Conservation (phyloP, 2,888 invertebrate genomes). For the Leucoma salicis region DNA sequence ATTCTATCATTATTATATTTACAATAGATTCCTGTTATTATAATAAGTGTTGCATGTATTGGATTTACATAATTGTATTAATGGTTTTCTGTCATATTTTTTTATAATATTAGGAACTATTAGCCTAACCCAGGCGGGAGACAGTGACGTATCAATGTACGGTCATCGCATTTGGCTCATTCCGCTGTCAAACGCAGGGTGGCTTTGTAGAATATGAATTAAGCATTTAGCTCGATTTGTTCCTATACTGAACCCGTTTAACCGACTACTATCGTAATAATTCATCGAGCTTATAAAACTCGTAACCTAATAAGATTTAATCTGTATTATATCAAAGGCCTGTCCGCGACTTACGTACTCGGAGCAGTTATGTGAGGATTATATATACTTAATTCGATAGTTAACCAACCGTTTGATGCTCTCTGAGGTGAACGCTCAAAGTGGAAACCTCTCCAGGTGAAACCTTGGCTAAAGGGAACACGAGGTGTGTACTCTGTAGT, state of each 20-base stretch:
- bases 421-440: slow-evolving; percentile 13
- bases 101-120: not conserved
- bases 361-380: not conserved
- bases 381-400: not conserved
- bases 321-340: slow-evolving; percentile 3
- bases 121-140: not conserved
- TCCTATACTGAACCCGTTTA: not conserved
- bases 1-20: slow-evolving; percentile 2
- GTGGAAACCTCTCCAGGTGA: slow-evolving; percentile 12
- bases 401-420: slow-evolving; percentile 10
- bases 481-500: not conserved
- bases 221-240: not conserved
- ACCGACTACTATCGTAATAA: slow-evolving; percentile 16
- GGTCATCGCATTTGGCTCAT: not conserved
- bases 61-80: not conserved
- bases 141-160: not conserved
- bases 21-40: not conserved
- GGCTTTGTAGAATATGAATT: not conserved
- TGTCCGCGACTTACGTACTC: slow-evolving; percentile 1
- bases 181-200: not conserved
- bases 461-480: slow-evolving; percentile 6
- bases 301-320: slow-evolving; percentile 11
- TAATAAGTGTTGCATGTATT: slow-evolving; percentile 2
- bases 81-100: slow-evolving; percentile 1
- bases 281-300: slow-evolving; percentile 32